Base-by-base conservation (phyloP, 1,140 invertebrate species). In the Anagrus nilaparvatae region DNA sequence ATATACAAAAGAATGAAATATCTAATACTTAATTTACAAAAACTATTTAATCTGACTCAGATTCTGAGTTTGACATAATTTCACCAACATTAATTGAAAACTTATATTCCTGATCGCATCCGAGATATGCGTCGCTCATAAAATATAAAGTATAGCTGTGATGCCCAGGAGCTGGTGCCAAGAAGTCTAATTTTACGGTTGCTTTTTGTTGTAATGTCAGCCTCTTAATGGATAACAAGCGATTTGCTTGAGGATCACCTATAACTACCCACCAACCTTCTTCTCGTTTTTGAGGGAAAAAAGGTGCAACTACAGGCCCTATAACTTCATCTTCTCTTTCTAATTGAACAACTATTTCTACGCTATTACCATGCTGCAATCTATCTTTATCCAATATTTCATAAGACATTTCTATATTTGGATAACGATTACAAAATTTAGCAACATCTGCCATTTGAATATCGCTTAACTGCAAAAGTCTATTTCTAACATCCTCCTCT, bases 211-310 rank as follows among this genome's bases (percentile, higher is more conserved):
- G 92, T 1, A 97, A 70, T 0, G 89, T 94, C 13, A 97, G 69
- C 14, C 96, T 76, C 62, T 99, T 99, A 58, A 99, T 99, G 3
- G 92, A 97, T 1, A 98, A 73, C 12, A 99, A 67, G 1, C 90
- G 91, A 68, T 99, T 99, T 2, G 76, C 78, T 57, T 89, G 91
- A 0, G 91, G 87, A 65, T 98, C 95, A 1, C 96, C 95, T 56
- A 99, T 93, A 13, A 99, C 94, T 5, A 99, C 87, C 95, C 97
- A 99, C 96, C 97, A 99, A 27, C 94, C 93, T 72, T 99, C 96
- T 66, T 99, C 96, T 33, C 94, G 81, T 81, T 96, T 96, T 77
- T 89, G 70, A 29, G 96, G 95, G 72, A 96, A 99, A 67, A 94
- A 90, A 0, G 96, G 96, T 13, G 96, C 96, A 44, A 99, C 90